Evolutionary conservation across 2,888 invertebrate genomes (phyloP), one percentile per base, ranked within the genome.

Genomic region (Megaustenia siamemsis): DNA sequence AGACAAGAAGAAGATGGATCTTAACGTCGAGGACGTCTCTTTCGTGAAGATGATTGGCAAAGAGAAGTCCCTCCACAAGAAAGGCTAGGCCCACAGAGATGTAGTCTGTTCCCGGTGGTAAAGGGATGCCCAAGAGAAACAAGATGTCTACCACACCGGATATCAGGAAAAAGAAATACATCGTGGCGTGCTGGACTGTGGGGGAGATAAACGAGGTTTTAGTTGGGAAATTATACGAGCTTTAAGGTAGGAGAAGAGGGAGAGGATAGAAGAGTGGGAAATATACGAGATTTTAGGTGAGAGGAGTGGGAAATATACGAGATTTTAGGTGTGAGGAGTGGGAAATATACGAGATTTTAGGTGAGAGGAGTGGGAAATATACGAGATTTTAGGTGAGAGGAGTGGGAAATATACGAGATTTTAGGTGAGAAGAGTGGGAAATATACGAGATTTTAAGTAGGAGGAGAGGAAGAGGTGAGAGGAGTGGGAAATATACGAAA

Each of bases 101-200:
- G 88, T 95, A 95, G 87, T 95, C 95, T 43, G 93, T 89, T 86
- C 93, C 92, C 8, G 93, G 92, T 2, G 94, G 94, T 21, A 94
- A 82, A 12, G 91, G 89, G 28, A 88, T 88, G 85, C 89, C 92
- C 84, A 91, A 93, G 87, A 93, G 90, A 15, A 92, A 86, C 12
- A 94, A 88, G 6, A 95, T 86, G 86, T 95, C 95, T 15, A 94
- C 86, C 1, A 94, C 88, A 10, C 94, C 95, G 76, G 92, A 92
- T 43, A 95, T 84, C n/a, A 94, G 94, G 89, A 95, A 95, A 90
- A 94, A 94, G 90, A 94, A 94, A 89, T 94, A 95, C 95, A 95
- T 95, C 35, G 95, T 95, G 71, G 94, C 94, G 90, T 95, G 95
- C 87, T 95, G 95, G 32, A 93, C 94, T 90, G 95, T 95, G 69